A percentile compares a stretch with the other conserved stretches of the same genome.
Evolutionary conservation across 2,113 vertebrate genomes (phyloP).

Genomic region (Callospermophilus lateralis): DNA sequence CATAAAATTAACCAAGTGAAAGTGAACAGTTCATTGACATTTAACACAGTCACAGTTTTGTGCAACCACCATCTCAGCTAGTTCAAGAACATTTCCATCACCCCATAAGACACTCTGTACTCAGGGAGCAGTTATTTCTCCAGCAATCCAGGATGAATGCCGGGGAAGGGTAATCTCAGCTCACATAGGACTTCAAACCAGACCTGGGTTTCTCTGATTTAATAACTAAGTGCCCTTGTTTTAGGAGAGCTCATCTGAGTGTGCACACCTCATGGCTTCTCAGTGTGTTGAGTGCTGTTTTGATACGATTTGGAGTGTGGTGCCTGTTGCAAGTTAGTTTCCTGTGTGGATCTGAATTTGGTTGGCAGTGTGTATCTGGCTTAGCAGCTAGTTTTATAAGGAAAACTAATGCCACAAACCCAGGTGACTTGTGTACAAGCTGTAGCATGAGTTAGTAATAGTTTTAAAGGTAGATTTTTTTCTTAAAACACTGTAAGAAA

Average conservation of each 20-base stretch:
- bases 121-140: background rate
- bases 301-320: background rate
- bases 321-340: background rate
- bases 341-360: background rate
- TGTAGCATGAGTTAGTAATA: background rate
- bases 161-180: background rate
- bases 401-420: background rate
- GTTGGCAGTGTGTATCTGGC: background rate
- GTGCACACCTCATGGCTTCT: background rate
- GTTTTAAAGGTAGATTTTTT: conserved; percentile 53
- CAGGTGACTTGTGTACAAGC: background rate
- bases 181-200: background rate
- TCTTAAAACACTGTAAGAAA: background rate
- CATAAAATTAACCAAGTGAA: conserved; percentile 14
- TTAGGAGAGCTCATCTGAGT: background rate
- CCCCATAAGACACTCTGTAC: background rate
- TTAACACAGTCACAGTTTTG: background rate
- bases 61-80: background rate
- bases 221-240: background rate
- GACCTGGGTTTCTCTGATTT: background rate
- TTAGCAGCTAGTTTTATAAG: background rate
- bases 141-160: background rate
- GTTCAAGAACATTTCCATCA: background rate
- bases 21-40: background rate
- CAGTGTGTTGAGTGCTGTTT: background rate